These are phyloP conservation scores for Collichthys lucidus DNA, from an alignment of 2,113 vertebrate genomes.

Conservation along the genomic window DNA sequence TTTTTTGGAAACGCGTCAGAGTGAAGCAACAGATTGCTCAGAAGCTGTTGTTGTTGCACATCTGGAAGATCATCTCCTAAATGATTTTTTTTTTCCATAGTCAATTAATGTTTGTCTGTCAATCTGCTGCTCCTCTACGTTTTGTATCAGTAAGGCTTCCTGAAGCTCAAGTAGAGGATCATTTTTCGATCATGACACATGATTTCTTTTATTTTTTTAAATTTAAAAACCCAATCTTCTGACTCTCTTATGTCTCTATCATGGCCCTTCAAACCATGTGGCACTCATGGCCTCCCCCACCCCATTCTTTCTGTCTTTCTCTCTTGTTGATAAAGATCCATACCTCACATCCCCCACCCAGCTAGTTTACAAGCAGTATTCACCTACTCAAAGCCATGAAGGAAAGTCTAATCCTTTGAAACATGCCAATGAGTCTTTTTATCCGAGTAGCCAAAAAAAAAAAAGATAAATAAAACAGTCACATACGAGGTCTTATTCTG, in stretches of 20 bases:
- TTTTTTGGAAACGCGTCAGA: slow-evolving; percentile 32
- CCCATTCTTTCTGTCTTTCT: slow-evolving; percentile 38
- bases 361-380: slow-evolving; percentile 11
- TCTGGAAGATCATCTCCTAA: slow-evolving; percentile 30
- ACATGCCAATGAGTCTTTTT: not conserved
- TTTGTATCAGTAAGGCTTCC: not conserved
- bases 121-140: not conserved
- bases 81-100: not conserved
- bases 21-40: slow-evolving; percentile 46
- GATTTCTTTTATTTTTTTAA: not conserved
- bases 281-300: slow-evolving; percentile 56
- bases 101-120: not conserved
- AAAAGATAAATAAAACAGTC: too few relatives aligned
- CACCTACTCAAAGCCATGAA: not conserved
- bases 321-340: slow-evolving; percentile 71
- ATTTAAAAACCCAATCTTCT: not conserved
- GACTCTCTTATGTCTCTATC: slow-evolving; percentile 8
- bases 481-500: rapidly evolving
- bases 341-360: slow-evolving; percentile 69
- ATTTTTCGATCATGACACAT: too few relatives aligned
- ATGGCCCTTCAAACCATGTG: slow-evolving; percentile 57
- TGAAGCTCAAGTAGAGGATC: not conserved
- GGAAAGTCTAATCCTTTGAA: not conserved
- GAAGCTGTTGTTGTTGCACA: slow-evolving; percentile 12
- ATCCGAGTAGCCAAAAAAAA: not conserved